Percentiles rank a stretch among this genome's conserved stretches.
phyloP scores from a whole-genome alignment of 2,888 invertebrate genomes.

The Lasiommata megera region DNA sequence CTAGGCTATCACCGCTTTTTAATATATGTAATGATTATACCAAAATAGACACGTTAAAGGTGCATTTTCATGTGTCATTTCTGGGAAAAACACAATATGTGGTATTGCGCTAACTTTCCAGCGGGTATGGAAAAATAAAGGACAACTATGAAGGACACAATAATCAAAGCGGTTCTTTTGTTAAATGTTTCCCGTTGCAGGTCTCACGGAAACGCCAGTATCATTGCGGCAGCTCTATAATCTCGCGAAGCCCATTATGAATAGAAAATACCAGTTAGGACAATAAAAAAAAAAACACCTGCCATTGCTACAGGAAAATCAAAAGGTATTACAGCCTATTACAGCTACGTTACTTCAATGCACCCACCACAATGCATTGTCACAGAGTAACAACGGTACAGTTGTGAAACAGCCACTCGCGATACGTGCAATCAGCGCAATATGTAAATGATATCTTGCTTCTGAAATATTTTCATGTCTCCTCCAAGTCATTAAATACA shows the following conservation, averaged over 20 bases:
- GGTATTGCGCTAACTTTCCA: too few relatives aligned
- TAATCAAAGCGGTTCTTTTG: conserved; percentile 59
- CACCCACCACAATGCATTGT: conserved; percentile 23
- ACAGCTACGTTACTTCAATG: conserved; percentile 43
- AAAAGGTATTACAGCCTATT: conserved; percentile 59
- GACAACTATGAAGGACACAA: conserved; percentile 37
- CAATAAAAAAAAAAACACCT: conserved; percentile 63
- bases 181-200: conserved; percentile 59
- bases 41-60: too few relatives aligned
- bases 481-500: too few relatives aligned
- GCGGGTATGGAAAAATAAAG: too few relatives aligned
- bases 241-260: conserved; percentile 62
- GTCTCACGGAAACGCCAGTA: conserved; percentile 64
- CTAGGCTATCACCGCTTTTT: too few relatives aligned
- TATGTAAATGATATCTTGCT: too few relatives aligned
- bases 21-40: too few relatives aligned
- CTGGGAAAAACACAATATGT: too few relatives aligned
- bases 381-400: neutral
- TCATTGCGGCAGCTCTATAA: conserved; percentile 62
- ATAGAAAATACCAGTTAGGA: conserved; percentile 63
- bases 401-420: neutral
- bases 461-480: too few relatives aligned
- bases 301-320: conserved; percentile 62
- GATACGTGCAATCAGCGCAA: too few relatives aligned
- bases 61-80: too few relatives aligned